These are phyloP conservation scores for Eudasyphora cyanicolor DNA, from an alignment of 2,888 invertebrate species.

Conservation along the genomic window DNA sequence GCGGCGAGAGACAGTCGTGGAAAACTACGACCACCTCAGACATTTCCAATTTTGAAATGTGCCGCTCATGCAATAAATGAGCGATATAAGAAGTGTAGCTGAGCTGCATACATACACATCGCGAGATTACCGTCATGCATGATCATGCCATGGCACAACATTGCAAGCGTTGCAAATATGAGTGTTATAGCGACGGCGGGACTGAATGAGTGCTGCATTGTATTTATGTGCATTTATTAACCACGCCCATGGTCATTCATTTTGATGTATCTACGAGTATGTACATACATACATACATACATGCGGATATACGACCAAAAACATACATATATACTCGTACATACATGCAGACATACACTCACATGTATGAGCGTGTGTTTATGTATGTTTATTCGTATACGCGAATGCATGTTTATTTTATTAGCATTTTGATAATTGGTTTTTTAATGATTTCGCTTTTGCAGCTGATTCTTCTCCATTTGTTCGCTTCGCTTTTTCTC, in stretches of 20 bases:
- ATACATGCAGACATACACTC: not conserved
- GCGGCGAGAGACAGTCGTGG: no score
- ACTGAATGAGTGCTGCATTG: not conserved
- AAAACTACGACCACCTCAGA: no score
- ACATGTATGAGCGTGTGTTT: slow-evolving; percentile 34
- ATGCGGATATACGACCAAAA: not conserved
- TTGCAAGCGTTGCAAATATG: no score
- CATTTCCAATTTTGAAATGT: no score
- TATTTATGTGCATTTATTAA: slow-evolving; percentile 47
- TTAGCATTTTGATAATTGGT: slow-evolving; percentile 62
- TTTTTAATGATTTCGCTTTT: slow-evolving; percentile 60
- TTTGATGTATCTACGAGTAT: slow-evolving; percentile 11
- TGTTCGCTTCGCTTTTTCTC: slow-evolving; percentile 23
- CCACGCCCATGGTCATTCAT: slow-evolving; percentile 50
- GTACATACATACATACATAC: not conserved
- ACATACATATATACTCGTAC: not conserved
- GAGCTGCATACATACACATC: not conserved
- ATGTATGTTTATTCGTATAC: not conserved
- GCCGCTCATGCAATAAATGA: no score
- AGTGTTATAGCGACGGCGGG: not conserved
- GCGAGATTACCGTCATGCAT: not conserved
- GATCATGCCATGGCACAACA: not conserved
- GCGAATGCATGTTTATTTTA: slow-evolving; percentile 57
- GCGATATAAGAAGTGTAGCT: no score
- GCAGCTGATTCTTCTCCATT: slow-evolving; percentile 38